Evolutionary conservation across 2,888 invertebrate species (phyloP), one percentile per base, ranked within the genome.

Genomic region (Drosophila formosana): DNA sequence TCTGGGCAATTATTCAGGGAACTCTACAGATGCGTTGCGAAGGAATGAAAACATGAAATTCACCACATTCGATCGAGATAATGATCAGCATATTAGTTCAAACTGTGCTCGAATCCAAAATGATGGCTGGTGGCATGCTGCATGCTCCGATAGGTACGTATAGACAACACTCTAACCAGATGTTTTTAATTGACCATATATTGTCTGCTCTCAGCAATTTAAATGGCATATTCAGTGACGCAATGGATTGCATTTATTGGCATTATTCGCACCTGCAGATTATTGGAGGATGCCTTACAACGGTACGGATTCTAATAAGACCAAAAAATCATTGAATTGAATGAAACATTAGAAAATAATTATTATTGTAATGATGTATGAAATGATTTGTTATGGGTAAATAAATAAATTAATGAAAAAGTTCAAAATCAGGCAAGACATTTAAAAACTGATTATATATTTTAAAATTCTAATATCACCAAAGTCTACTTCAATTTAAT

Each of bases 61-160:
- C 43, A n/a, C 63, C 0, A 56, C 63, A 5, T 34, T 9, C 6
- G 56, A 63, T 50, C 63, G 63, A 3, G 63, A 63, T 43, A 56
- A 63, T 25, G 63, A 63, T 50, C 1, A 1, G 1, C 26, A 49
- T 4, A 3, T 1, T 0, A 32, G 2, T 13, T 1, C 4, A 8
- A 63, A 56, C 18, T 63, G 63, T 43, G 63, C 63, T 6, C 3
- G 11, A 2, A 9, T 34, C 4, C 13, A 5, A 3, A n/a, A 47
- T 0, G 50, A 49, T 34, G 63, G n/a, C 34, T 56, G 63, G 63
- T 63, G 63, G 63, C 63, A 63, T n/a, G n/a, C n/a, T 0, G 30
- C 41, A 4, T 63, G 63, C 9, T 50, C 57, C 1, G 56, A 56
- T 43, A 41, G 34, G 63, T 63, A 2, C 0, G 56, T 28, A n/a